Conservation (phyloP, 2,888 invertebrate species). For the Morpho achilles region DNA sequence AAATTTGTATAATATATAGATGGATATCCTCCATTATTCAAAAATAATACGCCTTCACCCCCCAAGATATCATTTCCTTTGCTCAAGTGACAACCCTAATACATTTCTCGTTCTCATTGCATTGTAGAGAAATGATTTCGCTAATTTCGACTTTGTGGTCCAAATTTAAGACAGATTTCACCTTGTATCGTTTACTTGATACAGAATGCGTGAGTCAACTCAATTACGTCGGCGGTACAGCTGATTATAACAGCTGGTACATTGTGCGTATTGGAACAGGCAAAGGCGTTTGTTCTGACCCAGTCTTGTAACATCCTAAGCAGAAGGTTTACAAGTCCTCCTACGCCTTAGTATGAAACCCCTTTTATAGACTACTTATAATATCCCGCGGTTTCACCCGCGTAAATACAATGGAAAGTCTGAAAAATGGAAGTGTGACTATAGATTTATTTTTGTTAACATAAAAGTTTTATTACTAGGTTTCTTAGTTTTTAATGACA, state of each 20-base stretch:
- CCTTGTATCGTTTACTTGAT: not conserved
- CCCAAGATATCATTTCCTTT: not conserved
- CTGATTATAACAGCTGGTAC: conserved; percentile 28
- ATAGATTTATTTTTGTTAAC: too few relatives aligned
- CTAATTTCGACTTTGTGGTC: not conserved
- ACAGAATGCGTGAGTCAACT: conserved; percentile 25
- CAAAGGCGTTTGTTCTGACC: not conserved
- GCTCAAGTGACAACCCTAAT: not conserved
- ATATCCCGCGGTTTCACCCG: too few relatives aligned
- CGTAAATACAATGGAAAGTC: too few relatives aligned
- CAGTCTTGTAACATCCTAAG: too few relatives aligned
- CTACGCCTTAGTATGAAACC: too few relatives aligned
- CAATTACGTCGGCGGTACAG: conserved; percentile 20
- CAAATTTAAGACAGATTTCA: not conserved
- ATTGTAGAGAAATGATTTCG: not conserved
- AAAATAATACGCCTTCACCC: not conserved
- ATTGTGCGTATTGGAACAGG: not conserved
- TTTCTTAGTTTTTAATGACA: too few relatives aligned
- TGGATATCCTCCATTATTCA: not conserved
- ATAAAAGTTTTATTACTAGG: too few relatives aligned
- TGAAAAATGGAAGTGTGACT: too few relatives aligned
- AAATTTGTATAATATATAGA: too few relatives aligned
- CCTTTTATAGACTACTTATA: too few relatives aligned
- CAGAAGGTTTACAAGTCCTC: too few relatives aligned
- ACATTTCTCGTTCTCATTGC: not conserved